Conservation (phyloP, 2,113 vertebrate genomes). For the Saiga tatarica region DNA sequence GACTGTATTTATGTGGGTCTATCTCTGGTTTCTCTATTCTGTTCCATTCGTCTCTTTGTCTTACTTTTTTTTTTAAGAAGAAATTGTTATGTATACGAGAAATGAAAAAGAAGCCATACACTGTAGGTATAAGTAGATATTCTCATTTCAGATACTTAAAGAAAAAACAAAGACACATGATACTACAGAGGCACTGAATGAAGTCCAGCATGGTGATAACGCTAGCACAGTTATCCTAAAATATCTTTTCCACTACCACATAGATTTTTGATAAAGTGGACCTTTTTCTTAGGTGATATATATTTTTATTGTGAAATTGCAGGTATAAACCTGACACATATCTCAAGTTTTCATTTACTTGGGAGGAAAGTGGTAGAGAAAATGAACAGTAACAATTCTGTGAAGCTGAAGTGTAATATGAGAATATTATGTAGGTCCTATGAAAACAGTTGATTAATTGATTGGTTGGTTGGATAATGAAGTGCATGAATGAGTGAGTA, state of each 20-base stretch:
- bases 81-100: background rate
- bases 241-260: background rate
- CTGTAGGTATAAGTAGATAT: background rate
- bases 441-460: background rate
- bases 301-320: background rate
- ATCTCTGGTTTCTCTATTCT: background rate
- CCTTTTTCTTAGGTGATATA: background rate
- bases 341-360: conserved; percentile 11
- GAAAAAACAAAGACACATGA: background rate
- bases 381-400: background rate
- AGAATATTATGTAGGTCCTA: background rate
- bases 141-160: conserved; percentile 22
- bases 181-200: background rate
- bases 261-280: background rate
- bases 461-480: background rate
- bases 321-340: background rate
- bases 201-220: background rate
- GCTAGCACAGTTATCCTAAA: conserved; percentile 16
- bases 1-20: background rate
- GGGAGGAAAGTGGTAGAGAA: background rate
- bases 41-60: background rate
- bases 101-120: background rate
- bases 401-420: background rate
- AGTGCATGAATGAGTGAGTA: background rate
- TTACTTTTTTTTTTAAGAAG: background rate